A percentile compares a stretch with the other conserved stretches of the same genome.
Evolutionary conservation across 2,113 vertebrate species (phyloP).

Genomic region (Spilogale gracilis): DNA sequence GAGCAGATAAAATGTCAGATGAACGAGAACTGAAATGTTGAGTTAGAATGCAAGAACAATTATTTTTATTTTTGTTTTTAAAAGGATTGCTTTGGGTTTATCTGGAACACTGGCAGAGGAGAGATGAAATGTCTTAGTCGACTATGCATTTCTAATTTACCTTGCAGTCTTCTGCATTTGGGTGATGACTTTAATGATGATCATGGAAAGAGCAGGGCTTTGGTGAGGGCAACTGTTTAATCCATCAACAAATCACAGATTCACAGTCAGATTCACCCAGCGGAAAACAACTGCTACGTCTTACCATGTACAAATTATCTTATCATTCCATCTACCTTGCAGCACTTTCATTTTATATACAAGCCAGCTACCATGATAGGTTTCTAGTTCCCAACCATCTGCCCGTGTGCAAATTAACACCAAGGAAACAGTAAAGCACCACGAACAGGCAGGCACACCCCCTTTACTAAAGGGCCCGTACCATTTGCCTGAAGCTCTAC

Average conservation of each 20-base stretch:
- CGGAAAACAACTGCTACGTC: background rate
- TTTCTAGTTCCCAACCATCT: background rate
- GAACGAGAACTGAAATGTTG: background rate
- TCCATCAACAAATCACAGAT: background rate
- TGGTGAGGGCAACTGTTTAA: background rate
- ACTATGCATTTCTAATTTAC: background rate
- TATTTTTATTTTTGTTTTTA: background rate
- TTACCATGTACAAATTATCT: background rate
- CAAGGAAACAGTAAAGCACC: background rate
- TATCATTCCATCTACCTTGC: background rate
- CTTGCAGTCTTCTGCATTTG: background rate
- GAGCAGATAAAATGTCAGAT: background rate
- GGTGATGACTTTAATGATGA: background rate
- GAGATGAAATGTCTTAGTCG: background rate
- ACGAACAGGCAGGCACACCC: background rate
- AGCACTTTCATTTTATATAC: background rate
- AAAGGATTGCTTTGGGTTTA: background rate
- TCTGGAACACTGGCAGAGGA: background rate
- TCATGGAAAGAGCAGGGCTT: background rate
- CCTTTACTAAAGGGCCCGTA: background rate
- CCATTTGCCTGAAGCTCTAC: background rate
- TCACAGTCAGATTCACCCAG: background rate
- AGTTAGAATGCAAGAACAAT: background rate
- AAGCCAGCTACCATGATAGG: background rate
- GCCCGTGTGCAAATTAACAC: background rate